phyloP scores from a whole-genome alignment of 2,888 invertebrate genomes.

The Trachelus tabidus region DNA sequence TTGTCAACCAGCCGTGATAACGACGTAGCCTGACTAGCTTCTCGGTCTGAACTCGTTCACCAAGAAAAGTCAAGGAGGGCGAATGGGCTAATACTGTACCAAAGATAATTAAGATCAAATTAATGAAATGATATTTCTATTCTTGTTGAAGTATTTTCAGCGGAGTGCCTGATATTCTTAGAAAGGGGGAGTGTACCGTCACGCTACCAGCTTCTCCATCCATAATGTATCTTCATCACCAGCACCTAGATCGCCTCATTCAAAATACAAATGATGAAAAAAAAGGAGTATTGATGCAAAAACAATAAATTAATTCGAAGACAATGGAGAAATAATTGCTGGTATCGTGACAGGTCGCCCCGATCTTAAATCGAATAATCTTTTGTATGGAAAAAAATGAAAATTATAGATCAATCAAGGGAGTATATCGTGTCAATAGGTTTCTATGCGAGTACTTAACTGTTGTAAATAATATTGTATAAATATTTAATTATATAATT shows the following conservation, averaged over 20 bases:
- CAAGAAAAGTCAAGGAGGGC: slow-evolving; percentile 18
- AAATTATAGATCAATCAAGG: slow-evolving; percentile 28
- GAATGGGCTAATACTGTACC: slow-evolving; percentile 46
- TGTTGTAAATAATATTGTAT: slow-evolving; percentile 55
- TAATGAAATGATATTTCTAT: slow-evolving; percentile 42
- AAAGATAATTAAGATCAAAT: slow-evolving; percentile 48
- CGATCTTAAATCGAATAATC: slow-evolving; percentile 37
- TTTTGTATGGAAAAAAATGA: slow-evolving; percentile 35
- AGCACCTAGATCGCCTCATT: background rate
- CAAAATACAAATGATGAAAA: background rate
- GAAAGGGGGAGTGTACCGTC: slow-evolving; percentile 36
- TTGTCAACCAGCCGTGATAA: background rate
- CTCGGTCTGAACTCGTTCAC: background rate
- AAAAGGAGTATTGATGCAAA: background rate
- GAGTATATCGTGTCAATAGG: slow-evolving; percentile 37
- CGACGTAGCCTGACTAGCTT: background rate
- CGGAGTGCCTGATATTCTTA: slow-evolving; percentile 59
- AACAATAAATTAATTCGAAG: background rate
- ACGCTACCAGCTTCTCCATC: background rate
- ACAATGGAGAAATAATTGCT: background rate
- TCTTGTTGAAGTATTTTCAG: slow-evolving; percentile 55
- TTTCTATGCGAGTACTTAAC: slow-evolving; percentile 37
- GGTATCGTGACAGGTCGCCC: slow-evolving; percentile 13
- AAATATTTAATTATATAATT: slow-evolving; percentile 20
- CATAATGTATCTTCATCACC: background rate